These are phyloP conservation scores for Mustela erminea DNA, from an alignment of 2,797 vertebrate species.

Conservation along the genomic window DNA sequence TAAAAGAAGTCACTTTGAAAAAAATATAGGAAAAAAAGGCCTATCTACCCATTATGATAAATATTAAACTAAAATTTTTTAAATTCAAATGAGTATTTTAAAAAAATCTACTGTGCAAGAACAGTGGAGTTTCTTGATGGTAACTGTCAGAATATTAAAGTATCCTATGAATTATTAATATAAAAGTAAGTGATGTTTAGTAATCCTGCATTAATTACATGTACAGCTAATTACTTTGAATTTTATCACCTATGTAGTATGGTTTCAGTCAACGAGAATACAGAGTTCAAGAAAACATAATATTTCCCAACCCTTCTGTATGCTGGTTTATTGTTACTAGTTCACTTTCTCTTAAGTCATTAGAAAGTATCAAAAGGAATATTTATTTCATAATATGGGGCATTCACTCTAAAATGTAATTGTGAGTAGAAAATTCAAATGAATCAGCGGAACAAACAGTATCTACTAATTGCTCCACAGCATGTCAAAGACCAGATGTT, in stretches of 20 bases:
- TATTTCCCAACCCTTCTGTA: neutral
- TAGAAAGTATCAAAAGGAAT: neutral
- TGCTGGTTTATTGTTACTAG: neutral
- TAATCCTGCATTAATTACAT: neutral
- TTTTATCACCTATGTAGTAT: neutral
- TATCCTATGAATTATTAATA: neutral
- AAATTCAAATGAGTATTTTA: neutral
- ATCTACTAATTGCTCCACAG: neutral
- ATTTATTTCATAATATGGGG: neutral
- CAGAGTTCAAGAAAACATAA: neutral
- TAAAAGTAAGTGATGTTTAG: neutral
- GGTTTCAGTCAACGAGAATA: neutral
- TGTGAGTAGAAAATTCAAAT: neutral
- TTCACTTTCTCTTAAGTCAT: conserved; percentile 14
- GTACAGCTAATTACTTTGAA: neutral
- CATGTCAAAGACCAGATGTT: neutral
- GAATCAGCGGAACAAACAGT: neutral
- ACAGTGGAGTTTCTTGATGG: neutral
- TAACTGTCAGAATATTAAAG: neutral
- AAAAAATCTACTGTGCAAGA: neutral
- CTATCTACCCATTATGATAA: neutral
- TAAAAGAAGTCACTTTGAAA: neutral
- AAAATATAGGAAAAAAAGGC: neutral
- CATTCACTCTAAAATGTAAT: neutral
- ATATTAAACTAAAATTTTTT: neutral